A percentile compares a stretch with the other conserved stretches of the same genome.
phyloP scores from a whole-genome alignment of 2,113 vertebrate genomes.

The Pygoscelis antarcticus region DNA sequence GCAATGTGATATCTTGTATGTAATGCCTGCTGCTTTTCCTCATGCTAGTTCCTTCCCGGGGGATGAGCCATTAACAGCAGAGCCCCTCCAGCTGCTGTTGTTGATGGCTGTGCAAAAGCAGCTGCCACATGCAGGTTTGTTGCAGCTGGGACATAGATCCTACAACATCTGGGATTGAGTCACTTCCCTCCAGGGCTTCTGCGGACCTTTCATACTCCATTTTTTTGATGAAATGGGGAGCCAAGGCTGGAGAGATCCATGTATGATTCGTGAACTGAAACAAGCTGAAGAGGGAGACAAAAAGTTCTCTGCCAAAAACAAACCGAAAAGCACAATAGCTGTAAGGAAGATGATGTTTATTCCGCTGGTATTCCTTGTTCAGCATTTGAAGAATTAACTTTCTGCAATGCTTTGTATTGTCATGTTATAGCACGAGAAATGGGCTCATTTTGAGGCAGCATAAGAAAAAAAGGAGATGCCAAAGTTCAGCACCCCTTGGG shows the following conservation, averaged over 20 bases:
- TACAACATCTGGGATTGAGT: slow-evolving; percentile 6
- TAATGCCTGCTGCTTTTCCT: slow-evolving; percentile 22
- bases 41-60: background rate
- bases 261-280: background rate
- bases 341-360: background rate
- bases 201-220: background rate
- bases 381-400: background rate
- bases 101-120: slow-evolving; percentile 2
- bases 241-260: background rate
- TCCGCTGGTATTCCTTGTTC: background rate
- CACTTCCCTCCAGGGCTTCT: slow-evolving; percentile 5
- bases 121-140: background rate
- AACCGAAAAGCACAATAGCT: background rate
- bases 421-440: background rate
- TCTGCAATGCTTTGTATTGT: background rate
- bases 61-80: slow-evolving; percentile 19
- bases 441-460: background rate
- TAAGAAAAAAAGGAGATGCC: background rate
- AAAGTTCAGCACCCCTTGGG: background rate
- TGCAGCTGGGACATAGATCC: slow-evolving; percentile 5
- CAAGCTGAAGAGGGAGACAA: background rate
- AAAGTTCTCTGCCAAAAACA: background rate
- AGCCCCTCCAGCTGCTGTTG: slow-evolving; percentile 48
- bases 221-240: background rate
- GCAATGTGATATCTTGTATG: background rate